Percentiles rank a stretch among this genome's conserved stretches.
Conservation (phyloP, 2,797 vertebrate species). For the Myioborus miniatus region DNA sequence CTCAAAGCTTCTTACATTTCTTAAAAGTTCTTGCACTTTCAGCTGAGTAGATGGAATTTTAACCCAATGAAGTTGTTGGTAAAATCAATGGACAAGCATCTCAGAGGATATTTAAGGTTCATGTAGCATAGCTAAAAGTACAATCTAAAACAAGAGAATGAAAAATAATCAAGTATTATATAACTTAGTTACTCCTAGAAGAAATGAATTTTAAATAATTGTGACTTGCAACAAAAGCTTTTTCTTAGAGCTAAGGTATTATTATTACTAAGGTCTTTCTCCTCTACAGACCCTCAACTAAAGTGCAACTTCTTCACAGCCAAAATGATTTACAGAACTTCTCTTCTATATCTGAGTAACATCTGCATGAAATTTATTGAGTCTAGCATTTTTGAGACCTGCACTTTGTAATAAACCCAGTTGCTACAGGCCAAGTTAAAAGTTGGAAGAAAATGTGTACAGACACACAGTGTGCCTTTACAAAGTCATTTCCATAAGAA, state of each 20-base stretch:
- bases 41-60: not conserved
- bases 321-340: not conserved
- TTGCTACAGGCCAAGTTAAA: not conserved
- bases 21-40: not conserved
- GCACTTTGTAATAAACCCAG: not conserved
- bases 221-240: not conserved
- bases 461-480: not conserved
- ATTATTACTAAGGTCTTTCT: not conserved
- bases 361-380: not conserved
- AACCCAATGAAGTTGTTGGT: not conserved
- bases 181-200: not conserved
- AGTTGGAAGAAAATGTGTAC: not conserved
- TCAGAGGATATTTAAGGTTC: not conserved
- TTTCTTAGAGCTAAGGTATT: not conserved
- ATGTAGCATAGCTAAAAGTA: not conserved
- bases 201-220: not conserved
- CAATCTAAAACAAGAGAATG: not conserved
- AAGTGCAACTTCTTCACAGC: not conserved
- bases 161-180: not conserved
- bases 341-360: not conserved
- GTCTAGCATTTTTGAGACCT: not conserved
- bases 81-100: not conserved
- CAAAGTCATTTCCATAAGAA: slow-evolving; percentile 6
- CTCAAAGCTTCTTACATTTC: not conserved
- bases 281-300: not conserved